These are phyloP conservation scores for Hipposideros larvatus DNA, from an alignment of 2,797 vertebrate species.

Conservation along the genomic window DNA sequence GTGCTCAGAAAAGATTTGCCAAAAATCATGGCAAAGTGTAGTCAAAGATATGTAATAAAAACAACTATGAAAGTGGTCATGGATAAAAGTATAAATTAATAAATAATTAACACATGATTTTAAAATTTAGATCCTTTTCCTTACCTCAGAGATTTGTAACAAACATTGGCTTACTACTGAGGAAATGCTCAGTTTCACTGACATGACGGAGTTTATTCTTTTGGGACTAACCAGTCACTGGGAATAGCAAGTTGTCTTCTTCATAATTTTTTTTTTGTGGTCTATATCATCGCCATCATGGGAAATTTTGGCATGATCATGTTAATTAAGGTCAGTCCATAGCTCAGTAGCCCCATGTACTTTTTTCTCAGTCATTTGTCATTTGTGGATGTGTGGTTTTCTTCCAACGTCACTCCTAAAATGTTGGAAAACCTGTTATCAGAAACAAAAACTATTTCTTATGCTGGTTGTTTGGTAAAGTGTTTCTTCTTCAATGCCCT, in stretches of 20 bases:
- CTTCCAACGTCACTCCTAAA: conserved; percentile 71
- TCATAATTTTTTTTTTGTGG: conserved; percentile 59
- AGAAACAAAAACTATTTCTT: conserved; percentile 69
- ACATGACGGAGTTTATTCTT: conserved; percentile 73
- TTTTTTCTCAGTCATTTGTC: conserved; percentile 53
- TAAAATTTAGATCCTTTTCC: not conserved
- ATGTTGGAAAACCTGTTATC: conserved; percentile 65
- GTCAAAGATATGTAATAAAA: not conserved
- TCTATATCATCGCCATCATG: not conserved
- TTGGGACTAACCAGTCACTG: conserved; percentile 35
- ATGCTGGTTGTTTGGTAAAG: conserved; percentile 51
- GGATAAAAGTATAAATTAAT: not conserved
- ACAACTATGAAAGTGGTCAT: not conserved
- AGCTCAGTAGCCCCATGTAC: conserved; percentile 77
- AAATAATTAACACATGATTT: not conserved
- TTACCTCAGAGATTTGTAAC: not conserved
- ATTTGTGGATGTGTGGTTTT: conserved; percentile 66
- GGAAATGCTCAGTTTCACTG: conserved; percentile 63
- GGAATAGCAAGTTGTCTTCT: conserved; percentile 44
- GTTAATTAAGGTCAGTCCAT: conserved; percentile 50
- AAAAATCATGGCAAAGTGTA: not conserved
- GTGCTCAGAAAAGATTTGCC: not conserved
- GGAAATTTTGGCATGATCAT: conserved; percentile 64
- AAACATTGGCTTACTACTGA: not conserved
- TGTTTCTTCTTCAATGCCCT: conserved; percentile 72